These are phyloP conservation scores for Prunella himalayana DNA, from an alignment of 2,113 vertebrate species.

Conservation along the genomic window DNA sequence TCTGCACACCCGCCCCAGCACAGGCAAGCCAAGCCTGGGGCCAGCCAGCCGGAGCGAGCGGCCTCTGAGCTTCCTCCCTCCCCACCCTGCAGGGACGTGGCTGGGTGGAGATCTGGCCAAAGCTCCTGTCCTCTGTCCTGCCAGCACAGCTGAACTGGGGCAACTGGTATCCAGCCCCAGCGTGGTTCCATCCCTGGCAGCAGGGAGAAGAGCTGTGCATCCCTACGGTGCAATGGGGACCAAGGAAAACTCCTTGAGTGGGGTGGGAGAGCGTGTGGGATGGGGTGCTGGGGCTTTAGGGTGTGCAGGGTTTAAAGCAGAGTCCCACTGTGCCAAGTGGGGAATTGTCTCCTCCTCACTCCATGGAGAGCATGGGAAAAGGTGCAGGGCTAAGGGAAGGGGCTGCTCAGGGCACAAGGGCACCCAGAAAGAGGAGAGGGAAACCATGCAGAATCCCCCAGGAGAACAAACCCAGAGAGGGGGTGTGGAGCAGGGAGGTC, in stretches of 20 bases:
- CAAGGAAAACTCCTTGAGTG: background rate
- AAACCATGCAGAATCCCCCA: too few relatives aligned
- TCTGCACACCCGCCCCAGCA: background rate
- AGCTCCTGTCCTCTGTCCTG: background rate
- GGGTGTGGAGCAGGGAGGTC: accelerated
- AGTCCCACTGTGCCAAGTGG: background rate
- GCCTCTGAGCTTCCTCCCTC: slow-evolving; percentile 27
- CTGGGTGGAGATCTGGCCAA: slow-evolving; percentile 39
- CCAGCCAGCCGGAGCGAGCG: background rate
- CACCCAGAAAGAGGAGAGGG: background rate
- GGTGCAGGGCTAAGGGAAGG: background rate
- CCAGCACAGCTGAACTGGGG: background rate
- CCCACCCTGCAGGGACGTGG: slow-evolving; percentile 13
- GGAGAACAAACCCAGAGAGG: accelerated
- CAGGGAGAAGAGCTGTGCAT: background rate
- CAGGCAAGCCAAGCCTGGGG: background rate
- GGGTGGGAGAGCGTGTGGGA: background rate
- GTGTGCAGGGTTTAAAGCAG: background rate
- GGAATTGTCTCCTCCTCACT: background rate
- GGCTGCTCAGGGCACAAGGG: background rate
- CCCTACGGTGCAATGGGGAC: accelerated
- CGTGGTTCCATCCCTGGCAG: accelerated
- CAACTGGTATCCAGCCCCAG: background rate
- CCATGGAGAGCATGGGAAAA: background rate
- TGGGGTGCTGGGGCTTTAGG: background rate